Conservation (phyloP, 2,113 vertebrate species). For the Atrichornis clamosus region DNA sequence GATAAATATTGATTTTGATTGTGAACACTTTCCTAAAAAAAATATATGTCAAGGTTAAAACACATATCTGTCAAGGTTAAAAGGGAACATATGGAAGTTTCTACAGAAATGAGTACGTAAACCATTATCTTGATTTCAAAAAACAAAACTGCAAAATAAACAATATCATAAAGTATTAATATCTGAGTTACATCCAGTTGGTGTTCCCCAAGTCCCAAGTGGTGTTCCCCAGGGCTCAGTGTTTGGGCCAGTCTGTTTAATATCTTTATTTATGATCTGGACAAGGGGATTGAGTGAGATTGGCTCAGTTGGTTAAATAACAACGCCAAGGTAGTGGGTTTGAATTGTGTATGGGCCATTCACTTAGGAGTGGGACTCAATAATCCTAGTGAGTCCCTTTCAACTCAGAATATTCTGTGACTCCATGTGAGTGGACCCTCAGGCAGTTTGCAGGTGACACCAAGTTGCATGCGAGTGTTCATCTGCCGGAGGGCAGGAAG, state of each 20-base stretch:
- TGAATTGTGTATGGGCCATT: background rate
- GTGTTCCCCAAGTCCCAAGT: background rate
- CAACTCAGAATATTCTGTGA: background rate
- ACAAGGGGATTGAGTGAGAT: background rate
- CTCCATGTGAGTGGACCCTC: background rate
- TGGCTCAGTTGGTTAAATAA: background rate
- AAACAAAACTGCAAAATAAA: background rate
- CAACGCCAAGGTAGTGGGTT: background rate
- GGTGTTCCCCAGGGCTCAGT: background rate
- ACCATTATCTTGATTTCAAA: background rate
- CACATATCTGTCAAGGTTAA: background rate
- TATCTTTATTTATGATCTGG: background rate
- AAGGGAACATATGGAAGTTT: background rate
- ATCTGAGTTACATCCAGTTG: background rate
- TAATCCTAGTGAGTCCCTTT: background rate
- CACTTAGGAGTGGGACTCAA: background rate
- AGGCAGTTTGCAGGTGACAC: background rate
- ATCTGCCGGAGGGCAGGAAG: background rate
- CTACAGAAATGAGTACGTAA: background rate
- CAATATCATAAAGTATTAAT: background rate
- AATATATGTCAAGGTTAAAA: fast-evolving
- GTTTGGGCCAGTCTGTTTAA: background rate
- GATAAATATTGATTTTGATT: background rate
- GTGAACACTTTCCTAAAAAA: background rate
- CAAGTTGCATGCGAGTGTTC: background rate